Evolutionary conservation across 2,797 vertebrate genomes (phyloP), one percentile per base, ranked within the genome.

Genomic region (Aeoliscus strigatus): DNA sequence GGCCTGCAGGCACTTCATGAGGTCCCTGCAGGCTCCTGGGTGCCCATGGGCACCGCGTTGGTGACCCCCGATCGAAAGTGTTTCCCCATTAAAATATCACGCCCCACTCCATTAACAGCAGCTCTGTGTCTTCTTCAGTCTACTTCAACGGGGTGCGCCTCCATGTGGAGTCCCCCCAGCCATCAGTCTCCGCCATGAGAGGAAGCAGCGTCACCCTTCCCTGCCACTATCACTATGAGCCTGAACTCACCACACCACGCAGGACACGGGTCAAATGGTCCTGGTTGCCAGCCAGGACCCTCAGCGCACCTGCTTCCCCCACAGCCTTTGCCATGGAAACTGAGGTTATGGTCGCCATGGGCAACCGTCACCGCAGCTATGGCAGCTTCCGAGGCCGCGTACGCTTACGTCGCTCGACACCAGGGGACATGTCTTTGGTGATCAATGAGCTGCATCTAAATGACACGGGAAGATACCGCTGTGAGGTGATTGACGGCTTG

Each of bases 401-500:
- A n/a, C 83, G 81, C 24, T 64, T 98, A 40, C 74, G 1, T 1
- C 89, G 69, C 46, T 58, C 37, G 0, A 14, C 39, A 0, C 80
- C 49, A 0, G 81, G 65, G 0, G 90, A 94, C 3, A 87, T 83
- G 47, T 94, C 93, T 0, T 82, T 98, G 48, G 80, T 94, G 8
- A 86, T 97, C 69, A 74, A 63, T 0, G 85, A 90, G 1, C 77
- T 97, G 69, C 83, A 58, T 21, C 63, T 89, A 43, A 88, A 90
- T 18, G 94, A 97, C 25, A 89, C 83, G 0, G 94, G 94, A 7
- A 88, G 87, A 18, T 97, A 95, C 75, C 91, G 91, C 33, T 97
- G 94, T 0, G 93, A 97, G 75, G 90, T 97, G 64, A 94, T 94
- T 0, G 93, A 95, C 0, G 94, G 93, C 2, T 84, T 98, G 73